Evolutionary conservation across 1,140 invertebrate genomes (phyloP), one percentile per base, ranked within the genome.

Genomic region (Thaumatotibia leucotreta): DNA sequence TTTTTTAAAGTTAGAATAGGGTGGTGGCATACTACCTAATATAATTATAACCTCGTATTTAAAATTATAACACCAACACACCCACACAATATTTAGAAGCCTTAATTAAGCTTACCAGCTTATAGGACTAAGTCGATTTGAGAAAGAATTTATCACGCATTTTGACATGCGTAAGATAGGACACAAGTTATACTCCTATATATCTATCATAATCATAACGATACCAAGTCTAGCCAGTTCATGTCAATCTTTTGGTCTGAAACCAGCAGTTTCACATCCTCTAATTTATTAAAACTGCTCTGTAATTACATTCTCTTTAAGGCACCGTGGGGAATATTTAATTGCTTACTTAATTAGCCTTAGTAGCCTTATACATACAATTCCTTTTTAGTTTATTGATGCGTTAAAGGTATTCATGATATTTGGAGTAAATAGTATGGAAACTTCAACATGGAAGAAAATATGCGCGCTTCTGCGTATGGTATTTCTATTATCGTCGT

Each of bases 401-500:
- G 39, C 17, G 39, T 20, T 20, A 17, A 45, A 45, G 39, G 2
- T 45, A 45, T 45, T 33, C 4, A 11, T 11, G 32, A 33, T 33
- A 33, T n/a, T 45, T 20, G 39, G 39, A 45, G 17, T 45, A 45
- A 45, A 45, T 45, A 17, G 14, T 17, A 45, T 20, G 14, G 9
- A 5, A 5, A 17, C 3, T 14, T 39, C 5, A 39, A 14, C 5
- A 39, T 45, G 39, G 39, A 20, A 45, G 39, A 24, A 29, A 14
- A n/a, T 27, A 54, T 23, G 52, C 27, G 52, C 17, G 10, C 11
- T 4, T 45, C 39, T 4, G 11, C 24, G 39, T 4, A 11, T 24
- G 52, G 52, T 24, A 29, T 58, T 58, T 58, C 27, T 58, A 58
- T 58, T 58, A n/a, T n/a, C n/a, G n/a, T n/a, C n/a, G n/a, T n/a